These are phyloP conservation scores for Zaprionus vittiger DNA, from an alignment of 1,140 invertebrate species.

Conservation along the genomic window DNA sequence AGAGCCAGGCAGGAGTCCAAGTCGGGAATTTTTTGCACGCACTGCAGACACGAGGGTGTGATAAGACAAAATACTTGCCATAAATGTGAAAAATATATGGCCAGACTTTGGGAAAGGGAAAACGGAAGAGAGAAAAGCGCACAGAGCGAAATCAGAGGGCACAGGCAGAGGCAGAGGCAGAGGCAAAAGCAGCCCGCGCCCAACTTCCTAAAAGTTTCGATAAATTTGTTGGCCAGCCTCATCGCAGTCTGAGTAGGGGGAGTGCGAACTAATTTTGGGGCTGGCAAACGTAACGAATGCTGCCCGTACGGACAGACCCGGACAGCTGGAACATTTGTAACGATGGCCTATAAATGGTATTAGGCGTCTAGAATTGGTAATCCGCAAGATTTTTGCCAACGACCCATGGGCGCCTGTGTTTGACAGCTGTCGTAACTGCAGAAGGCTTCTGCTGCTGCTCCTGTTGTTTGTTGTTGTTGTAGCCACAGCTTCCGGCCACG, in stretches of 20 bases:
- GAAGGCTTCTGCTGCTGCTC: neutral
- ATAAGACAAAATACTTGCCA: slow-evolving; percentile 82
- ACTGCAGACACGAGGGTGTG: slow-evolving; percentile 81
- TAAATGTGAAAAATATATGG: slow-evolving; percentile 84
- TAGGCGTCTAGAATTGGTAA: slow-evolving; percentile 83
- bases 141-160: slow-evolving; percentile 52
- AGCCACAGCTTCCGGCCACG: slow-evolving; percentile 58
- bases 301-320: slow-evolving; percentile 12
- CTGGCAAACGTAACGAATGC: slow-evolving; percentile 27
- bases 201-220: slow-evolving; percentile 56
- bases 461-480: slow-evolving; percentile 28
- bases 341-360: slow-evolving; percentile 81
- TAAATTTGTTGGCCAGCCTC: slow-evolving; percentile 63
- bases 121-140: slow-evolving; percentile 49
- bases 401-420: slow-evolving; percentile 41
- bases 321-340: slow-evolving; percentile 78
- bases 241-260: slow-evolving; percentile 10
- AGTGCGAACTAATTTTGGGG: slow-evolving; percentile 71
- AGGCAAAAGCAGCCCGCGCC: neutral
- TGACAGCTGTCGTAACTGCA: slow-evolving; percentile 39
- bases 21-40: slow-evolving; percentile 75
- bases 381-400: slow-evolving; percentile 78
- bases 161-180: neutral
- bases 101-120: slow-evolving; percentile 68
- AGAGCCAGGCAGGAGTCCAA: neutral